Evolutionary conservation across 2,113 vertebrate species (phyloP).

Genomic region (Pelvicachromis taeniatus): DNA sequence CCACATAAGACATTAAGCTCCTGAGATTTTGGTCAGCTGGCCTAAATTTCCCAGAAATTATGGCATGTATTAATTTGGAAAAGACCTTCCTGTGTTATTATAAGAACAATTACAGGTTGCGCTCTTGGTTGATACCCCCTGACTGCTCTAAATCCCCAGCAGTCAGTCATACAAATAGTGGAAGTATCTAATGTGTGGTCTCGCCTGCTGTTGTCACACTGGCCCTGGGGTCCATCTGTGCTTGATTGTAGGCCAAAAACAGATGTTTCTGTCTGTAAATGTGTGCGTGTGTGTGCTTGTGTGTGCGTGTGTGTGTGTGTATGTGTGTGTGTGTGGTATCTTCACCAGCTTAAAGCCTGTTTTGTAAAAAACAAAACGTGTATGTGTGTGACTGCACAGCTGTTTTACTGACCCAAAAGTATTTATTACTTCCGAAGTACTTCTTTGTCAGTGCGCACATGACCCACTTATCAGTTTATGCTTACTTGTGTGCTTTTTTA

Average conservation of each 20-base stretch:
- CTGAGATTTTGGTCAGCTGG: conserved; percentile 18
- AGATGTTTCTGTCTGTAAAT: conserved; percentile 47
- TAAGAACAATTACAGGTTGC: conserved; percentile 42
- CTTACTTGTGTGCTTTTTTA: not conserved
- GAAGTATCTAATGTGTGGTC: conserved; percentile 42
- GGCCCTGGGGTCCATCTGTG: conserved; percentile 44
- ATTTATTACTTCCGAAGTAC: conserved; percentile 33
- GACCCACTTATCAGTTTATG: conserved; percentile 27
- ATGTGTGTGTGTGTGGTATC: not conserved
- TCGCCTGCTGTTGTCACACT: conserved; percentile 28
- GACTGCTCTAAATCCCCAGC: conserved; percentile 8
- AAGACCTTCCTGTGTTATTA: conserved; percentile 38
- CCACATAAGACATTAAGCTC: not conserved
- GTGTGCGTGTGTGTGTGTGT: not conserved
- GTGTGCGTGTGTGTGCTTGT: not conserved
- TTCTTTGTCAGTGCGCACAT: conserved; percentile 9
- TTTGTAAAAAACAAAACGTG: not conserved
- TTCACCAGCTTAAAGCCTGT: not conserved
- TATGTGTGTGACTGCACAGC: conserved; percentile 9
- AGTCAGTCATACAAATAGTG: conserved; percentile 1
- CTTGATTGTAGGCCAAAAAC: conserved; percentile 54
- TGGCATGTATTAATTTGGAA: conserved; percentile 26
- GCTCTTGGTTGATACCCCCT: conserved; percentile 36
- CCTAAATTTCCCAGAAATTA: conserved; percentile 36
- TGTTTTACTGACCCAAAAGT: conserved; percentile 51